Percentiles rank a stretch among this genome's conserved stretches.
phyloP scores from a whole-genome alignment of 2,797 vertebrate genomes.

The Acanthis flammea region DNA sequence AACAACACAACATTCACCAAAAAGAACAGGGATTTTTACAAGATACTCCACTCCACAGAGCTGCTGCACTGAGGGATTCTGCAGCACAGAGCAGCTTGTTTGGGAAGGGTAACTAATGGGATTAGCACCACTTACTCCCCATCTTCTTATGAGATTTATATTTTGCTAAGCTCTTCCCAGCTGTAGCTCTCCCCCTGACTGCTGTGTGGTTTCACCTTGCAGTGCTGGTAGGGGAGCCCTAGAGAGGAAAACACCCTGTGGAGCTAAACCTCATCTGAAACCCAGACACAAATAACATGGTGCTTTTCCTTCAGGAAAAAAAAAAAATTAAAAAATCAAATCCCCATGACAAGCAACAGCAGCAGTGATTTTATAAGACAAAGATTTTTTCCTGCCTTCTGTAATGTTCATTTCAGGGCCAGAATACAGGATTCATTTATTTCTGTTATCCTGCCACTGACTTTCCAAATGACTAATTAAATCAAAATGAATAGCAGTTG shows the following conservation, averaged over 20 bases:
- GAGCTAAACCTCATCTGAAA: not conserved
- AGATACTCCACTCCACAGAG: not conserved
- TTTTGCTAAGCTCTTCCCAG: not conserved
- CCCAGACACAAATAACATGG: not conserved
- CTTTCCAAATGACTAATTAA: slow-evolving; percentile 21
- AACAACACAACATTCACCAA: fast-evolving
- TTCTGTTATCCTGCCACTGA: not conserved
- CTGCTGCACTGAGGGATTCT: not conserved
- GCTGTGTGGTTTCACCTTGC: not conserved
- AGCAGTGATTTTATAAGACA: not conserved
- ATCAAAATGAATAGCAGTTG: not conserved
- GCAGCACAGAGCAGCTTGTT: not conserved
- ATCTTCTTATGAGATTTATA: not conserved
- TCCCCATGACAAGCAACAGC: not conserved
- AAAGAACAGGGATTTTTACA: not conserved
- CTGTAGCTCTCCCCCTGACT: fast-evolving
- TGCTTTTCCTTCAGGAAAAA: not conserved
- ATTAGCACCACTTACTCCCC: not conserved
- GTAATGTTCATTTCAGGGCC: not conserved
- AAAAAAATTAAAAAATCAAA: not conserved
- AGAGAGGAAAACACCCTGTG: not conserved
- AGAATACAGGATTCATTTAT: not conserved
- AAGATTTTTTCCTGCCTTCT: not conserved
- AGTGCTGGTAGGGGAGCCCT: not conserved
- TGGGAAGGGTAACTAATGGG: not conserved